These are phyloP conservation scores for Camelus bactrianus DNA, from an alignment of 2,113 vertebrate genomes.

Conservation along the genomic window DNA sequence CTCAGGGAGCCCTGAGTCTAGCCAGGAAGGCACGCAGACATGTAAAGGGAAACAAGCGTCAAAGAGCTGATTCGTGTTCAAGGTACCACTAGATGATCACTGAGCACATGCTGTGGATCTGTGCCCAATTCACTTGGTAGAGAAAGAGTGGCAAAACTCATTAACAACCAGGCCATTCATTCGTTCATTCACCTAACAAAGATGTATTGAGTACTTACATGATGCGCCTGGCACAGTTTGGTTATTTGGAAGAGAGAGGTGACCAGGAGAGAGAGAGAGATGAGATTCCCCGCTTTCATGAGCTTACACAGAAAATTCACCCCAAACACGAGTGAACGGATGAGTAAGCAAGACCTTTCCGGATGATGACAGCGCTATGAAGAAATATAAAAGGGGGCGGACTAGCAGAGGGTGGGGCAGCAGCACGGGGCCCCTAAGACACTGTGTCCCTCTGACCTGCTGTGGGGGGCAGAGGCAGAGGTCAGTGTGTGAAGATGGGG, in stretches of 20 bases:
- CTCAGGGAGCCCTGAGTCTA: not conserved
- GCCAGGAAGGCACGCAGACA: not conserved
- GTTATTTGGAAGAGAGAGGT: not conserved
- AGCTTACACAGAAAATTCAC: not conserved
- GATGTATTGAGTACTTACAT: not conserved
- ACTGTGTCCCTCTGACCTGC: not conserved
- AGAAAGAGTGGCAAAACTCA: not conserved
- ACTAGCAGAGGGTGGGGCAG: too few species aligned
- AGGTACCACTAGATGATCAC: not conserved
- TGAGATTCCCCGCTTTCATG: not conserved
- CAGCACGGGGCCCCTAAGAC: too few species aligned
- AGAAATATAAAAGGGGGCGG: not conserved
- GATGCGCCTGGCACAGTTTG: not conserved
- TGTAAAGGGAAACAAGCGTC: not conserved
- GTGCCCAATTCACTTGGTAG: not conserved
- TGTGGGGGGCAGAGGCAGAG: not conserved
- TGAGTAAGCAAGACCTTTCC: not conserved
- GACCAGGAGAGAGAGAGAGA: not conserved
- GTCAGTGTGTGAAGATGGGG: rapidly evolving
- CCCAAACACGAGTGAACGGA: not conserved
- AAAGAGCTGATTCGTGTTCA: not conserved
- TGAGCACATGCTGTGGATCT: not conserved
- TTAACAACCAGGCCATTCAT: not conserved
- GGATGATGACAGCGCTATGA: not conserved
- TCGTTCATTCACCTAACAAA: not conserved